Evolutionary conservation across 2,113 vertebrate species (phyloP), one percentile per base, ranked within the genome.

Genomic region (Thinocorus orbignyianus): DNA sequence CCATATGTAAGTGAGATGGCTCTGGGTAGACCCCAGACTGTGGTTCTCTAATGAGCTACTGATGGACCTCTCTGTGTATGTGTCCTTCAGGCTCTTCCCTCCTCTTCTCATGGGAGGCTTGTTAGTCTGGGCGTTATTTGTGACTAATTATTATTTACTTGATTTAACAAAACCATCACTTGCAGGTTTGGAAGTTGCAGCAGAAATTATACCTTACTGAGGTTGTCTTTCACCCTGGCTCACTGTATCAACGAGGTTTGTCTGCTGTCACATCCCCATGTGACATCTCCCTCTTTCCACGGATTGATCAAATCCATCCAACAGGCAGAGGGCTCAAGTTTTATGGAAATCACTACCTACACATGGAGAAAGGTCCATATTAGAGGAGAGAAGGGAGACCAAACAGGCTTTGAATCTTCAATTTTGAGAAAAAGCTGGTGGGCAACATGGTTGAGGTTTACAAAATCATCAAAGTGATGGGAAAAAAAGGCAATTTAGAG

Each of bases 31-130:
- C 24, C 41, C 19, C 20, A 14, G 41, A 28, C 14, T 0, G 0
- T 2, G 7, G 20, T 52, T 80, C 1, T 1, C 14, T 55, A 10
- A 46, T 0, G 0, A 37, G 17, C 80, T 71, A 26, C 68, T 86
- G 62, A 23, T 84, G n/a, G 41, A 81, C 12, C 25, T 37, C 41
- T 76, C 49, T 3, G 1, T 33, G 17, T 1, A 23, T 1, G 0
- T 46, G 57, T 80, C 77, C 35, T 74, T 65, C 69, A 69, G 25
- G 31, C 23, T 51, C 19, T 42, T 79, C 61, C 16, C 54, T 64
- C 19, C 8, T 58, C 26, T 69, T 65, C 37, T 89, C 57, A 33
- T 69, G 37, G 7, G 44, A 65, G 46, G 42, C 51, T 52, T 48
- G 64, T 24, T 86, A 25, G 7, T 15, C 31, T 10, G 46, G 54